These are phyloP conservation scores for Marronus borbonicus DNA, from an alignment of 2,888 invertebrate species.

Conservation along the genomic window DNA sequence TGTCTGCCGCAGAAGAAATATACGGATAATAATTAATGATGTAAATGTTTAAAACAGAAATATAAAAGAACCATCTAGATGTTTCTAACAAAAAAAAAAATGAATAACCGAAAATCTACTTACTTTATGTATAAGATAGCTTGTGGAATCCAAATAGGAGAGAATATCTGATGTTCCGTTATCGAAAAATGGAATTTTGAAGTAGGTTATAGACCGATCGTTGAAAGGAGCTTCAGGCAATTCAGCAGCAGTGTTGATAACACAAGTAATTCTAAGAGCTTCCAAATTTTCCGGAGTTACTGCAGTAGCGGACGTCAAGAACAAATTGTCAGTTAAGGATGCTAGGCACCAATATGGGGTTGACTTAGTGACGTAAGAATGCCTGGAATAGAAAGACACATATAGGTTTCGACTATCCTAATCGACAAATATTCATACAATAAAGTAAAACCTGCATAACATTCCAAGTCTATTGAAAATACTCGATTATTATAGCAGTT, in stretches of 20 bases:
- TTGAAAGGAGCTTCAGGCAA: constrained; percentile 80
- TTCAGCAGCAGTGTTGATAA: constrained; percentile 89
- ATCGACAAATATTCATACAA: no score
- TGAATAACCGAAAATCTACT: constrained; percentile 54
- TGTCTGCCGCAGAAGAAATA: no score
- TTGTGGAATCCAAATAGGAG: constrained; percentile 82
- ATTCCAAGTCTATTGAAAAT: no score
- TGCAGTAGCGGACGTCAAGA: constrained; percentile 86
- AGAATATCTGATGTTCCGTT: constrained; percentile 81
- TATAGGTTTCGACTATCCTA: no score
- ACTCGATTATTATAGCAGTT: no score
- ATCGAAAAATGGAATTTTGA: constrained; percentile 84
- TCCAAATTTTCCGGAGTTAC: constrained; percentile 79
- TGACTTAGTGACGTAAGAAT: constrained; percentile 43
- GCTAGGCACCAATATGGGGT: constrained; percentile 70
- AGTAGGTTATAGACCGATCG: constrained; percentile 71
- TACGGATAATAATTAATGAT: no score
- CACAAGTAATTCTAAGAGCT: constrained; percentile 80
- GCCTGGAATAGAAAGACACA: constrained; percentile 36
- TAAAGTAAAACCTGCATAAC: no score
- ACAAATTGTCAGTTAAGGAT: constrained; percentile 81
- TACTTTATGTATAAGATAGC: constrained; percentile 84
- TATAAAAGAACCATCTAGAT: no score
- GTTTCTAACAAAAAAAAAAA: background rate
- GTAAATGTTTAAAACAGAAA: no score